Conservation (phyloP, 2,888 invertebrate species). For the Neoitamus cyanurus region DNA sequence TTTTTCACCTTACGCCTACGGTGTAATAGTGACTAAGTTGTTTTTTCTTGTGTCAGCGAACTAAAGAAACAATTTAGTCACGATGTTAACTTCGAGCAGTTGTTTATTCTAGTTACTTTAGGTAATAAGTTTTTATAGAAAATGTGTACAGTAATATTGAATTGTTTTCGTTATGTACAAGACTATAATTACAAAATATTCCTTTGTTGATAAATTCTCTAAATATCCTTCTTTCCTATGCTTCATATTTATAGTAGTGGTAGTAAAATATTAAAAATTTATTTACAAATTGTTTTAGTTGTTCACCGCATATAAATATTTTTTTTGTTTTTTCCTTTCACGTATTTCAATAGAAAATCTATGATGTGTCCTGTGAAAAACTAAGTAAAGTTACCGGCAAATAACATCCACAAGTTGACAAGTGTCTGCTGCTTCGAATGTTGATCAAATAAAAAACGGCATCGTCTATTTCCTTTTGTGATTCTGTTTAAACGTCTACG, state of each 20-base stretch:
- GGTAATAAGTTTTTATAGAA: slow-evolving; percentile 28
- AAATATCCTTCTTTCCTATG: slow-evolving; percentile 51
- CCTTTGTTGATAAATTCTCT: slow-evolving; percentile 53
- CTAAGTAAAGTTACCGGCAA: not conserved
- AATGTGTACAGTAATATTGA: not conserved
- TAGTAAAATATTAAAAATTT: slow-evolving; percentile 50
- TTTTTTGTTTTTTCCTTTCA: not conserved
- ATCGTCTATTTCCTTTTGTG: not conserved
- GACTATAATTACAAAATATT: slow-evolving; percentile 48
- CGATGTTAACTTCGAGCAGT: slow-evolving; percentile 66
- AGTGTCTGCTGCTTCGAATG: not conserved
- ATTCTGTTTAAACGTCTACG: not conserved
- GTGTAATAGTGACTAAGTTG: slow-evolving; percentile 33
- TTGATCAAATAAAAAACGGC: not conserved
- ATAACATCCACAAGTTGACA: too few species aligned
- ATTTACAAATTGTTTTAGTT: slow-evolving; percentile 39
- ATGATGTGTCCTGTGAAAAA: not conserved
- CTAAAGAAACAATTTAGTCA: slow-evolving; percentile 54
- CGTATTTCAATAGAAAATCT: not conserved
- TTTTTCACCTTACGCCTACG: slow-evolving; percentile 25
- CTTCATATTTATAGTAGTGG: slow-evolving; percentile 44
- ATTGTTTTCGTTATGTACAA: slow-evolving; percentile 13
- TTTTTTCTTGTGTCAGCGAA: slow-evolving; percentile 13
- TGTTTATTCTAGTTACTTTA: slow-evolving; percentile 51
- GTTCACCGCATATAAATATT: slow-evolving; percentile 9